phyloP scores from a whole-genome alignment of 2,113 vertebrate species.

The Rhizomys pruinosus region DNA sequence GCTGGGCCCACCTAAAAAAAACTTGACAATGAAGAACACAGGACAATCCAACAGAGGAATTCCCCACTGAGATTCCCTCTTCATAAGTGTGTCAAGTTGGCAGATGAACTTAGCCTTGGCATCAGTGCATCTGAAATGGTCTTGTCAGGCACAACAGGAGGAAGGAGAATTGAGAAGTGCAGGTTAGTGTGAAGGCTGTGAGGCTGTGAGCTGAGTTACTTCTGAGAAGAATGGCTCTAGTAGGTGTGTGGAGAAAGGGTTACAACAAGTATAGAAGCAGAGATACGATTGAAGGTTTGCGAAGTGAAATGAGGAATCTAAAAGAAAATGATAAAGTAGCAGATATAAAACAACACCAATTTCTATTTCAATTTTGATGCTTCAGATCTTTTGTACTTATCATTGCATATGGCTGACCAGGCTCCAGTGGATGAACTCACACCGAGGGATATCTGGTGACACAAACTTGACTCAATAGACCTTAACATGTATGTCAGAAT shows the following conservation, averaged over 20 bases:
- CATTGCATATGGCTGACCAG: background rate
- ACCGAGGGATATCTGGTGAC: too few species aligned
- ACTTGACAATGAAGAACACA: too few species aligned
- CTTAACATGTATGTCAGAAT: too few species aligned
- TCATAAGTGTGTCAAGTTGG: too few species aligned
- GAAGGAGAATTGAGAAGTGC: background rate
- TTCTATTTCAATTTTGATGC: background rate
- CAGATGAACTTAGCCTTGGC: too few species aligned
- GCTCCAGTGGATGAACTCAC: too few species aligned
- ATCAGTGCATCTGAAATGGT: too few species aligned
- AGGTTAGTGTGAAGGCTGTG: background rate
- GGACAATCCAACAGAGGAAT: too few species aligned
- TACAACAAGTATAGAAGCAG: background rate
- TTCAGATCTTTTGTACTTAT: slow-evolving; percentile 18
- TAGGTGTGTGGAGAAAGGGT: background rate
- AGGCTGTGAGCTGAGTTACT: background rate
- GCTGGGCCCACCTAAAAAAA: too few species aligned
- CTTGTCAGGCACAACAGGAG: background rate
- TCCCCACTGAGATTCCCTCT: too few species aligned
- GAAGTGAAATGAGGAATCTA: background rate
- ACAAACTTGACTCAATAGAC: too few species aligned
- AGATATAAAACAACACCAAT: background rate
- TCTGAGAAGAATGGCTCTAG: background rate
- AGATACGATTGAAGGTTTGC: background rate
- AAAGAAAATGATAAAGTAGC: background rate